Evolutionary conservation across 2,888 invertebrate genomes (phyloP), one percentile per base, ranked within the genome.

Genomic region (Disparrhopalites patrizii): DNA sequence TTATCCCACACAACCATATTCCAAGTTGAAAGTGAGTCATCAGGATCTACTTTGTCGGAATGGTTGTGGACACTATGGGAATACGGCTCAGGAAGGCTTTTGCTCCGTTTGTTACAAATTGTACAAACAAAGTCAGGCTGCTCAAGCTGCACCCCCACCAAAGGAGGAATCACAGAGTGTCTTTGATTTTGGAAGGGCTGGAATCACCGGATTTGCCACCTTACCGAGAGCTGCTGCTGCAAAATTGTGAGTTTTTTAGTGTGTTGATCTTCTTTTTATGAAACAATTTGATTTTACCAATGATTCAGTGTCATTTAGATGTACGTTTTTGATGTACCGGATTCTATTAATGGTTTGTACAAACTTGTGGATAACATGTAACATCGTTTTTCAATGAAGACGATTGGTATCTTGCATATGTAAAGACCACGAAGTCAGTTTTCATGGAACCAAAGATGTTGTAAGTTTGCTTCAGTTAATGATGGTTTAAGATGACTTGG

Each of bases 41-140:
- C 66, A 68, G 51, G 94, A 95, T 79, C 81, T 97, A 73, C 88
- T 91, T 78, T 98, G 97, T 81, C 88, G 89, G 79, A 91, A 89
- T 82, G 93, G 94, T 38, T 99, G 98, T 81, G 97, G 95, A 66
- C 99, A 87, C 82, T 99, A 89, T 79, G 99, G 99, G 27, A 98
- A 97, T 80, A 91, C 93, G 8, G 92, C 94, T 78, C 99, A 97
- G 92, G 90, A 93, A 79, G 97, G 97, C 2, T 94, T 93, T 79
- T 99, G 99, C 80, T 98, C 98, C 52, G 91, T 93, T 81, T 99
- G 99, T 80, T 93, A 93, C 81, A 85, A 93, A 60, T 90, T 93
- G 76, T 85, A 86, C 76, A 83, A 89, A 79, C 86, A 73, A 36
- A 70, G 67, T 18, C 69, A 72, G 56, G 51, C 3, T 8, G 52